Percentiles rank a stretch among this genome's conserved stretches.
phyloP scores from a whole-genome alignment of 2,113 vertebrate genomes.

The Salvator merianae region DNA sequence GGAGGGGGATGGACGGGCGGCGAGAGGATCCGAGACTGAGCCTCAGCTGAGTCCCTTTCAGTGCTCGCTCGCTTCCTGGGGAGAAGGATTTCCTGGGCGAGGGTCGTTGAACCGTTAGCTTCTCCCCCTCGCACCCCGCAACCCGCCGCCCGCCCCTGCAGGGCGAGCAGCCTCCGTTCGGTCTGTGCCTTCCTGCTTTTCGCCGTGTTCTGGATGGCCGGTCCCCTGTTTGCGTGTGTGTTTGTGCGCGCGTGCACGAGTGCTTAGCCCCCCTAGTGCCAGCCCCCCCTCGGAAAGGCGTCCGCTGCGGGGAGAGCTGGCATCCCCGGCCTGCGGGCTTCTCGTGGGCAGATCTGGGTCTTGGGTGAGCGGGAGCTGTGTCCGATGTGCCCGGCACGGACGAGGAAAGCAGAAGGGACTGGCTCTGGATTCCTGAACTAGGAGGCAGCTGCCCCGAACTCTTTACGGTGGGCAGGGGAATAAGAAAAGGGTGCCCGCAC shows the following conservation, averaged over 20 bases:
- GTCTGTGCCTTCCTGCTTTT: too few species aligned
- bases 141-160: too few species aligned
- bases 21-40: too few species aligned
- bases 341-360: too few species aligned
- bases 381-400: too few species aligned
- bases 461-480: not conserved
- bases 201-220: not conserved
- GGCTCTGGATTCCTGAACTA: not conserved
- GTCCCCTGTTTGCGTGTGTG: not conserved
- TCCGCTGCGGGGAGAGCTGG: not conserved
- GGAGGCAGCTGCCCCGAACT: not conserved
- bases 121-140: too few species aligned
- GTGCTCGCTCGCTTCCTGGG: not conserved
- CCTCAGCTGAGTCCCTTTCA: too few species aligned
- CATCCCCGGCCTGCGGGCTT: not conserved
- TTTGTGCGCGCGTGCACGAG: not conserved
- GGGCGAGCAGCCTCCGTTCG: too few species aligned
- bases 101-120: not conserved
- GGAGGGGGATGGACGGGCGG: too few species aligned
- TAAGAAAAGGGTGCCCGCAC: not conserved
- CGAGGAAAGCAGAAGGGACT: not conserved
- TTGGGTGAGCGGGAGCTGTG: not conserved
- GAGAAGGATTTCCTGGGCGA: too few species aligned
- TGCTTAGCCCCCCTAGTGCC: not conserved
- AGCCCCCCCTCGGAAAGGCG: not conserved